A percentile compares a stretch with the other conserved stretches of the same genome.
phyloP scores from a whole-genome alignment of 2,888 invertebrate species.

The Malacosoma neustria region DNA sequence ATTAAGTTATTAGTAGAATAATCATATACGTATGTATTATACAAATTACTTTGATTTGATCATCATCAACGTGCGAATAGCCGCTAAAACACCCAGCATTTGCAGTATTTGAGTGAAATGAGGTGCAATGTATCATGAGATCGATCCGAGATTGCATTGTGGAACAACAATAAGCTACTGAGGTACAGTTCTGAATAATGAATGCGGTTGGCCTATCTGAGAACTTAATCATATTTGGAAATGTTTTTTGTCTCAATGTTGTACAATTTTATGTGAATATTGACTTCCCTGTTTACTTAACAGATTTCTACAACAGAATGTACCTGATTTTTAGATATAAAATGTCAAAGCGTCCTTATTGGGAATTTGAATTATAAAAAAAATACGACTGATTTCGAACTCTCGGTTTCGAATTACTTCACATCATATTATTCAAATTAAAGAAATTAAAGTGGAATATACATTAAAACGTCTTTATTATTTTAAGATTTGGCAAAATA shows the following conservation, averaged over 20 bases:
- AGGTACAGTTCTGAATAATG: slow-evolving; percentile 42
- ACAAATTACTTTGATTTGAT: slow-evolving; percentile 5
- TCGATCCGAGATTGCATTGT: slow-evolving; percentile 62
- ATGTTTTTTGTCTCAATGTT: slow-evolving; percentile 23
- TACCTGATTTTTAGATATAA: no score
- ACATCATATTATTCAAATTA: no score
- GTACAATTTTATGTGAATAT: slow-evolving; percentile 36
- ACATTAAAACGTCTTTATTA: no score
- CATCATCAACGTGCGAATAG: not conserved
- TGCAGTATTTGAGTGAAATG: slow-evolving; percentile 48
- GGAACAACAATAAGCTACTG: slow-evolving; percentile 52
- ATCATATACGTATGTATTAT: not conserved
- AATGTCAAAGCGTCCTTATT: no score
- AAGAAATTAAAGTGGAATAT: no score
- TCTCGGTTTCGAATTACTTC: no score
- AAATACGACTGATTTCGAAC: no score
- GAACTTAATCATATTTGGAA: slow-evolving; percentile 59
- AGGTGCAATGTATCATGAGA: slow-evolving; percentile 60
- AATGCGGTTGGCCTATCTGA: slow-evolving; percentile 61
- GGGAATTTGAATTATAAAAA: no score
- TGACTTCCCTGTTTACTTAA: no score
- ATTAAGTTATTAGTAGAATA: no score
- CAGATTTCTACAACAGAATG: no score
- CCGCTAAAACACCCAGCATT: slow-evolving; percentile 8
- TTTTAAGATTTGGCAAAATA: no score